Evolutionary conservation across 1,140 invertebrate species (phyloP).

Genomic region (Papilio polyxenes): DNA sequence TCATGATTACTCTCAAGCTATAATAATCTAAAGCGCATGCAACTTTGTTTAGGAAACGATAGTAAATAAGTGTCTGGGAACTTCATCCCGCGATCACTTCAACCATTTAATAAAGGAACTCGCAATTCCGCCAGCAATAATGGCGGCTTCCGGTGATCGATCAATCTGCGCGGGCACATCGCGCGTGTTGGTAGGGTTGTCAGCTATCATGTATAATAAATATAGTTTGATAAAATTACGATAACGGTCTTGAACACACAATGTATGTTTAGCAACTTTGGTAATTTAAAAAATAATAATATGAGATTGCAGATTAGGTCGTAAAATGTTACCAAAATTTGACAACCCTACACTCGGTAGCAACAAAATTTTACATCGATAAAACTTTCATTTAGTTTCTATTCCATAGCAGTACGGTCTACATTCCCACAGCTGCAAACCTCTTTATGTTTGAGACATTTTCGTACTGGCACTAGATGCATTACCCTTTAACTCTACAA

Average conservation of each 20-base stretch:
- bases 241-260: neutral
- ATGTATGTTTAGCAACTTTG: neutral
- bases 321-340: neutral
- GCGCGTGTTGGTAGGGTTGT: conserved; percentile 21
- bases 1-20: too few species aligned
- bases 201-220: neutral
- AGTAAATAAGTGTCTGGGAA: conserved; percentile 25
- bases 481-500: conserved; percentile 36
- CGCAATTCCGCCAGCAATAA: conserved; percentile 48
- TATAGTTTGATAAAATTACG: neutral
- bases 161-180: conserved; percentile 46
- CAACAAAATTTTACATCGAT: neutral
- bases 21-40: neutral
- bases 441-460: too few species aligned
- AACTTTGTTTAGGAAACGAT: neutral
- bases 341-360: conserved; percentile 14
- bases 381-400: conserved; percentile 12
- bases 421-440: conserved; percentile 12
- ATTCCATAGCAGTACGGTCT: conserved; percentile 17
- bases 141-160: conserved; percentile 53
- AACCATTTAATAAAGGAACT: conserved; percentile 41
- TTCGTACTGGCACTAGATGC: conserved; percentile 1
- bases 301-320: neutral
- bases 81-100: conserved; percentile 19
- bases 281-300: neutral